Base-by-base conservation (phyloP, 2,797 vertebrate genomes). In the Urophycis tenuis region DNA sequence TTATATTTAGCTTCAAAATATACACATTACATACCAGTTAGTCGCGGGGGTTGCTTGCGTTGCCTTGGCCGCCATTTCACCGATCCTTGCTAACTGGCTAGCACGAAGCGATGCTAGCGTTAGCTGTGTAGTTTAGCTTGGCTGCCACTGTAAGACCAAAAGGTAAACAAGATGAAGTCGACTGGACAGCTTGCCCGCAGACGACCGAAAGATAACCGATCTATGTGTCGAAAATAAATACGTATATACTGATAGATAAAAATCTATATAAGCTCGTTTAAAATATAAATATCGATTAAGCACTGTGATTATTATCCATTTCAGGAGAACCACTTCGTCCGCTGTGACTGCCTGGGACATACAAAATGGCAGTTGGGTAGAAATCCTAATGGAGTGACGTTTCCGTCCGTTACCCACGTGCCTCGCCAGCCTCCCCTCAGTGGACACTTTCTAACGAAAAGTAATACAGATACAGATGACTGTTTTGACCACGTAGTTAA, bases 1-100 rank as follows among this genome's bases (percentile, higher is more conserved):
- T 6, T 25, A 14, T 7, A 3, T 35, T 29, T 49, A 49, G 32
- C 70, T 72, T 22, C 17, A 72, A 72, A 3, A 0, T 67, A 67
- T 3, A 29, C n/a, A 67, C 25, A 29, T 1, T 19, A 87, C 91
- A 80, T 92, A 94, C 94, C 94, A 94, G 86, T 82, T 93, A 2
- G 87, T 32, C 41, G 92, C 32, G 11, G 91, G 80, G 11, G 88
- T 74, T 77, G 90, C 82, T 77, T 92, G 92, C 4, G 92, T 89
- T 78, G 93, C 81, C 79, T 93, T 94, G 86, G 93, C 93, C 90
- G 94, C 94, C 94, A 94, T 94, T 94, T 94, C 89, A 82, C 85
- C 34, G 31, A 32, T 35, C 29, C 60, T 73, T 8, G 74, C 74
- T 74, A 60, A 49, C 31, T 60, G 41, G 25, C 35, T 73, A 60